These are phyloP conservation scores for Connochaetes taurinus DNA, from an alignment of 2,113 vertebrate genomes.

Conservation along the genomic window DNA sequence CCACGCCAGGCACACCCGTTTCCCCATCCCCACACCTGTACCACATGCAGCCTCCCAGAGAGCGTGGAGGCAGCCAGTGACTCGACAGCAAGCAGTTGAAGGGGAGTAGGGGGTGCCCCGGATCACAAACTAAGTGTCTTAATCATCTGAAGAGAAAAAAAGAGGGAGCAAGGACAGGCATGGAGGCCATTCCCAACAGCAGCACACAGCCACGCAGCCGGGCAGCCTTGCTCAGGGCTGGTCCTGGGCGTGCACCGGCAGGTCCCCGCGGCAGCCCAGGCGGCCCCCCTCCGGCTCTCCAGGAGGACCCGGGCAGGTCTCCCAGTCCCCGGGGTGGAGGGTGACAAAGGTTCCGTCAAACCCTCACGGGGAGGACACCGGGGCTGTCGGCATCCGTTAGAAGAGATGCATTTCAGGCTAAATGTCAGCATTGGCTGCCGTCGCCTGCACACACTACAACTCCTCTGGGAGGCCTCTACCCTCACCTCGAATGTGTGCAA, in stretches of 20 bases:
- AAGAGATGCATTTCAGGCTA: neutral
- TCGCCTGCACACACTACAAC: neutral
- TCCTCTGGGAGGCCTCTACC: neutral
- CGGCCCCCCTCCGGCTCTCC: neutral
- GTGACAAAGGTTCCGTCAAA: neutral
- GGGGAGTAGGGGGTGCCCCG: rapidly evolving
- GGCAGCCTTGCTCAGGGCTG: neutral
- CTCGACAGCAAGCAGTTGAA: neutral
- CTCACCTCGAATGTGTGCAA: neutral
- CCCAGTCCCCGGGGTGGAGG: neutral
- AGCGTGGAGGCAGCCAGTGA: neutral
- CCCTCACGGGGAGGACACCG: neutral
- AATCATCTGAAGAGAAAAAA: neutral
- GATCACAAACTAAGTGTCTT: neutral
- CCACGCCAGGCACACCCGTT: neutral
- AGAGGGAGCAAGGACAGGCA: too few relatives aligned
- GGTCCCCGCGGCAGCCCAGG: neutral
- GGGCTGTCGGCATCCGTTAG: rapidly evolving
- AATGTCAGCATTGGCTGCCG: neutral
- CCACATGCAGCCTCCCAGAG: neutral
- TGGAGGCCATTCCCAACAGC: neutral
- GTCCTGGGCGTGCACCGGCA: conserved; percentile 24
- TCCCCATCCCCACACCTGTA: neutral
- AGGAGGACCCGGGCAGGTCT: neutral
- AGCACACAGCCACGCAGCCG: neutral